Evolutionary conservation across 2,888 invertebrate species (phyloP).

Genomic region (Myathropa florea): DNA sequence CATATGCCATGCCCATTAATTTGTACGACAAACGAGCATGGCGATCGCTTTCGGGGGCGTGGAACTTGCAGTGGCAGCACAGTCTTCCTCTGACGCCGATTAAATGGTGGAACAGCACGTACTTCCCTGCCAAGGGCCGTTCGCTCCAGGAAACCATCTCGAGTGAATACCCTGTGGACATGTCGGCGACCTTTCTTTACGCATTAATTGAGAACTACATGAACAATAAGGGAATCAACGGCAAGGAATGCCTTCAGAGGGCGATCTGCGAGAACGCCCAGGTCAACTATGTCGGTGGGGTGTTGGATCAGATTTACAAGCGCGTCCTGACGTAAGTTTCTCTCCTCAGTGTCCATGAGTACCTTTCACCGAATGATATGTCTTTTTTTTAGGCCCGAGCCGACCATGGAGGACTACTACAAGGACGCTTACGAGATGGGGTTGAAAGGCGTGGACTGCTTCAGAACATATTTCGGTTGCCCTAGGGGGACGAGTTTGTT

Average conservation of each 20-base stretch:
- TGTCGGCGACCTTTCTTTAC: constrained; percentile 51
- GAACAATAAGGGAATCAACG: constrained; percentile 49
- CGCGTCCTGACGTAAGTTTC: constrained; percentile 55
- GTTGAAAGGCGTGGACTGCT: neutral
- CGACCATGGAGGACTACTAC: neutral
- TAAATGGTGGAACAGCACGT: constrained; percentile 31
- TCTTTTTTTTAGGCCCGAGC: neutral
- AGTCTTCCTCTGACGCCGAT: constrained; percentile 3
- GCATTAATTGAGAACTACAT: constrained; percentile 52
- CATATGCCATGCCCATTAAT: constrained; percentile 7
- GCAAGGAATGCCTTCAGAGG: constrained; percentile 54
- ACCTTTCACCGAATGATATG: neutral
- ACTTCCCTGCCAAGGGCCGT: constrained; percentile 11
- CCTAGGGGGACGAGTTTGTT: neutral
- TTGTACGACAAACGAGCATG: constrained; percentile 30
- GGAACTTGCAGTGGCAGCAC: constrained; percentile 42
- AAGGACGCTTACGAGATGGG: neutral
- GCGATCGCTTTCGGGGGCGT: constrained; percentile 33
- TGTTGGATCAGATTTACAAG: constrained; percentile 46
- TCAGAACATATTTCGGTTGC: neutral
- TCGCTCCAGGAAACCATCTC: neutral
- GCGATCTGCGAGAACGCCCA: constrained; percentile 63
- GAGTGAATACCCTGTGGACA: neutral
- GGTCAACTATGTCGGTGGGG: constrained; percentile 45
- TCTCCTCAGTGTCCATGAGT: neutral